Base-by-base conservation (phyloP, 2,888 invertebrate genomes). In the Limnephilus lunatus region DNA sequence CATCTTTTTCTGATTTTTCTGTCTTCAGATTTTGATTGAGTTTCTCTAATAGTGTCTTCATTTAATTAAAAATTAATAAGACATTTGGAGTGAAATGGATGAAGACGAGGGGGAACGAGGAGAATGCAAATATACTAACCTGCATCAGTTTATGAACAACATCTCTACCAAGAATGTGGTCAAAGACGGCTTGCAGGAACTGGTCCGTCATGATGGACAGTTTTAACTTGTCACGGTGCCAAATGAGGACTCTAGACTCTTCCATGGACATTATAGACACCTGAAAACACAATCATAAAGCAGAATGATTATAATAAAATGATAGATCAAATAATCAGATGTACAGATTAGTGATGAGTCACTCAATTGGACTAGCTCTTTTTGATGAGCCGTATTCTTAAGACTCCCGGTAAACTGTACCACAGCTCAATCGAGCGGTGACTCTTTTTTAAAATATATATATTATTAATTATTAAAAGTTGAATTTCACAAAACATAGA, bases 191-290 rank as follows among this genome's bases (percentile, higher is more conserved):
- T 95, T 98, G 98, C 94, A 98, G 96, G 95, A 98, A 98, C 94
- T 97, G 97, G 95, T 98, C 98, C 89, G 97, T 97, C 96, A 98
- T 98, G 94, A 98, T 98, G 94, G 98, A 98, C 94, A 98, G 96
- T 95, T 98, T 98, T 95, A 98, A 96, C 95, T 98, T 98, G 95
- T 98, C 98, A 85, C 98, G 96, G 95, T 98, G 98, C 98, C 98
- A 98, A 94, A 98, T 97, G 94, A 98, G 96, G 94, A 98, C 97
- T 90, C 98, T 96, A 0, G 98, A 98, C 95, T 98, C 98, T 95
- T 98, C 98, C 97, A 98, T 97, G 94, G 98, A 98, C 96, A 98
- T 98, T 95, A 98, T 98, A 92, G 98, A 98, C 94, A 98, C 98
- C 98, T 98, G 95, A 0, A 95, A 95, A 12, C 12, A 83, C 2